Percentiles rank a stretch among this genome's conserved stretches.
Conservation (phyloP, 2,888 invertebrate species). For the Acanthoscelides obtectus region DNA sequence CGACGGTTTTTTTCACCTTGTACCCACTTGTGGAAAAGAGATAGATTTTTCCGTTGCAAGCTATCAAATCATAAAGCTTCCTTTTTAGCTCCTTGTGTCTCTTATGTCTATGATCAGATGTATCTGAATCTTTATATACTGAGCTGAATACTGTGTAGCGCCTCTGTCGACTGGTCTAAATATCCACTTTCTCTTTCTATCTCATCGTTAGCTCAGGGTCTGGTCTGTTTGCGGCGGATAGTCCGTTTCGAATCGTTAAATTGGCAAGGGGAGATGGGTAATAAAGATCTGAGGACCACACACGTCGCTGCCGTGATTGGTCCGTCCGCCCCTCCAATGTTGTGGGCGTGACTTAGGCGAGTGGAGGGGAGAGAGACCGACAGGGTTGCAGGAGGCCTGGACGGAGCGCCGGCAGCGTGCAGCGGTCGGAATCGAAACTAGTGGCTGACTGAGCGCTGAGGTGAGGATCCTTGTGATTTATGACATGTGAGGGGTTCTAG, state of each 20-base stretch:
- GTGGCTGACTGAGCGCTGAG: too few species aligned
- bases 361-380: not conserved
- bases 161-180: not conserved
- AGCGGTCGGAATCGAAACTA: not conserved
- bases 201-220: not conserved
- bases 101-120: too few species aligned
- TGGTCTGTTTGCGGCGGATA: slow-evolving; percentile 5
- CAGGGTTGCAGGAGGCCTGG: not conserved
- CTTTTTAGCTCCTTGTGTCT: too few species aligned
- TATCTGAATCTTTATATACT: too few species aligned
- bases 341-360: not conserved
- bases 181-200: not conserved
- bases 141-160: too few species aligned
- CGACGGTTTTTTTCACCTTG: too few species aligned
- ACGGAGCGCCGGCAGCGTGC: not conserved
- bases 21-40: too few species aligned
- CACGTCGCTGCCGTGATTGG: slow-evolving; percentile 48
- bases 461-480: not conserved
- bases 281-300: slow-evolving; percentile 50
- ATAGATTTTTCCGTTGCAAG: too few species aligned
- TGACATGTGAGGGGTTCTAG: not conserved
- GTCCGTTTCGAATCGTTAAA: slow-evolving; percentile 44
- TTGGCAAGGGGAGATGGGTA: slow-evolving; percentile 45
- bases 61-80: too few species aligned
- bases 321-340: slow-evolving; percentile 35